Evolutionary conservation across 2,888 invertebrate species (phyloP).

Genomic region (Campaea margaritaria): DNA sequence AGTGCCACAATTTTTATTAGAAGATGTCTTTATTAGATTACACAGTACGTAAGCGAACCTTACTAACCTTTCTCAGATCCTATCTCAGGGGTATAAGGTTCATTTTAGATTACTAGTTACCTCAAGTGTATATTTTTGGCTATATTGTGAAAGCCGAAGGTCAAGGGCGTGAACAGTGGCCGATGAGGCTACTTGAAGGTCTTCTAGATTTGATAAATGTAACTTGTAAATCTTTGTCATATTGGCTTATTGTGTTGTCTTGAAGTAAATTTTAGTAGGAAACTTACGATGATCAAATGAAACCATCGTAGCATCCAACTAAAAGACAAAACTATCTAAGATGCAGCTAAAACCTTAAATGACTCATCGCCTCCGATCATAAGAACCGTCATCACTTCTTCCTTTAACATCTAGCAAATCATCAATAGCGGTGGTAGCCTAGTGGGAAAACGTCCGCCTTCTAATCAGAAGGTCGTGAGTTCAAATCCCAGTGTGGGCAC

Average conservation of each 20-base stretch:
- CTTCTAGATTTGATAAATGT: conserved; percentile 18
- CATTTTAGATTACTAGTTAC: conserved; percentile 1
- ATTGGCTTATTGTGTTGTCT: not conserved
- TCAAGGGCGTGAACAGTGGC: conserved; percentile 16
- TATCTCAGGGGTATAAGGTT: conserved; percentile 8
- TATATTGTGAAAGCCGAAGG: conserved; percentile 21
- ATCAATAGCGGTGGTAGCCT: no score
- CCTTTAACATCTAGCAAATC: no score
- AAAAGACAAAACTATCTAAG: no score
- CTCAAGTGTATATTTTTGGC: conserved; percentile 6
- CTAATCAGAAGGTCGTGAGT: no score
- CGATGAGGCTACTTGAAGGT: conserved; percentile 20
- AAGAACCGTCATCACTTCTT: no score
- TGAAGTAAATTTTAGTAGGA: no score
- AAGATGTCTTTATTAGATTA: conserved; percentile 8
- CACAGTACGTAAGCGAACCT: not conserved
- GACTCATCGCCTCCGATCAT: no score
- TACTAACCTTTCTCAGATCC: not conserved
- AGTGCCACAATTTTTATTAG: not conserved
- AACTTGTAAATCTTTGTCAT: conserved; percentile 8
- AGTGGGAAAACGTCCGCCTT: no score
- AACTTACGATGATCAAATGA: no score
- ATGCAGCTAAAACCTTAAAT: no score
- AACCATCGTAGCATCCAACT: no score
- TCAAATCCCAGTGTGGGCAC: no score